Conservation (phyloP, 2,888 invertebrate species). For the Ectemnius lituratus region DNA sequence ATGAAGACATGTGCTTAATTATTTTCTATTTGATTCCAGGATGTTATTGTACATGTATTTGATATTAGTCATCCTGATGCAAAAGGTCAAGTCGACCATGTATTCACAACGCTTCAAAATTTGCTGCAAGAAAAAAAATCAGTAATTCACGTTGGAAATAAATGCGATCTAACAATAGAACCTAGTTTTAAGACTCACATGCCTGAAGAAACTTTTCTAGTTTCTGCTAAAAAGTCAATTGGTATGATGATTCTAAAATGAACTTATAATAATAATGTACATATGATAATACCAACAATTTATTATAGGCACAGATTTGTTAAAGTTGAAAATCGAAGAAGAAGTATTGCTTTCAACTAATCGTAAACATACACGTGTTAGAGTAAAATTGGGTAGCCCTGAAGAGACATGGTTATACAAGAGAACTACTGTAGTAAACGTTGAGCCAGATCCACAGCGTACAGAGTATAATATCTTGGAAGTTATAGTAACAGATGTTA, state of each 20-base stretch:
- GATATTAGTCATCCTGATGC: conserved; percentile 88
- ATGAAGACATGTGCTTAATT: conserved; percentile 4
- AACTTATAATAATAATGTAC: neutral
- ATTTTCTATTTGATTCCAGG: conserved; percentile 78
- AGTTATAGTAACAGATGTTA: conserved; percentile 79
- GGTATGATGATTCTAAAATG: neutral
- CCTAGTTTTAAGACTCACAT: conserved; percentile 29
- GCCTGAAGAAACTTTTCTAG: conserved; percentile 70
- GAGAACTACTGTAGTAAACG: conserved; percentile 81
- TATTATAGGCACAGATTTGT: conserved; percentile 76
- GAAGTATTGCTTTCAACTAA: conserved; percentile 80
- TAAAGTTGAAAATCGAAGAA: conserved; percentile 78
- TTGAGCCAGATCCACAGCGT: conserved; percentile 79
- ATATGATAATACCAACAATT: neutral
- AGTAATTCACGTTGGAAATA: conserved; percentile 86
- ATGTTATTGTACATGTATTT: conserved; percentile 88
- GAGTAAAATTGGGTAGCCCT: conserved; percentile 81
- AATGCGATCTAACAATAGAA: conserved; percentile 81
- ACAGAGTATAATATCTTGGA: conserved; percentile 80
- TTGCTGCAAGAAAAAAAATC: conserved; percentile 78
- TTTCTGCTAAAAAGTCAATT: conserved; percentile 78
- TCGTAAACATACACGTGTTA: conserved; percentile 79
- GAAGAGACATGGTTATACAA: conserved; percentile 84
- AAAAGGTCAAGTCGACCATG: conserved; percentile 84
- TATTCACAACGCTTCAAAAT: conserved; percentile 82